Conservation (phyloP, 2,797 vertebrate species). For the Cossypha polioptera region DNA sequence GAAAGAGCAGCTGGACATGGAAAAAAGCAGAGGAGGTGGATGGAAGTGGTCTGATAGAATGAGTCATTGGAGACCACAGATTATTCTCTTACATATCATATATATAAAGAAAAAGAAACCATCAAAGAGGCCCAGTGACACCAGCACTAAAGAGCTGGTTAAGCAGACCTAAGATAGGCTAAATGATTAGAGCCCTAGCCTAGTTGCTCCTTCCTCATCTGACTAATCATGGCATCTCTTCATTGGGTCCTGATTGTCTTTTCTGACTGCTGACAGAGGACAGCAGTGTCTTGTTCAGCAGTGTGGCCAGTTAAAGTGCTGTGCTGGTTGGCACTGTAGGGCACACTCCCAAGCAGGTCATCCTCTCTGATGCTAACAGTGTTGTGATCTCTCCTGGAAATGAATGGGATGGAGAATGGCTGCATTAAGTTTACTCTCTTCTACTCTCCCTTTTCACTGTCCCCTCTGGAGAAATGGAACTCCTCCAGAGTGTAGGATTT, state of each 20-base stretch:
- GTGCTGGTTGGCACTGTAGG: neutral
- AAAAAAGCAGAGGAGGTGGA: slow-evolving; percentile 9
- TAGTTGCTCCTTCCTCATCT: neutral
- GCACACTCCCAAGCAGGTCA: neutral
- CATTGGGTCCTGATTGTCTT: slow-evolving; percentile 24
- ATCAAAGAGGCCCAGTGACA: neutral
- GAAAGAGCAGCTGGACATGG: neutral
- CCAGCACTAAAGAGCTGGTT: neutral
- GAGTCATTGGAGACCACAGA: neutral
- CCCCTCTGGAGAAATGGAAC: neutral
- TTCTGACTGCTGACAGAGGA: slow-evolving; percentile 1
- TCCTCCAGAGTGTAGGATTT: neutral
- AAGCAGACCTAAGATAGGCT: neutral
- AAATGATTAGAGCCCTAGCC: neutral
- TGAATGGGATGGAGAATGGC: neutral
- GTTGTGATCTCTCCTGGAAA: neutral
- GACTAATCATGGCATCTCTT: neutral
- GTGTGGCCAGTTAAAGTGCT: neutral
- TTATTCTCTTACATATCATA: neutral
- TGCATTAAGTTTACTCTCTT: neutral
- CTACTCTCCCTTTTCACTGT: neutral
- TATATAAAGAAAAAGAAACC: slow-evolving; percentile 1
- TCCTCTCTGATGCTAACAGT: neutral
- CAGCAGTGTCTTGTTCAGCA: neutral
- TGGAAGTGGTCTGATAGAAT: neutral